Evolutionary conservation across 2,888 invertebrate genomes (phyloP).

Genomic region (Heteromurus nitidus): DNA sequence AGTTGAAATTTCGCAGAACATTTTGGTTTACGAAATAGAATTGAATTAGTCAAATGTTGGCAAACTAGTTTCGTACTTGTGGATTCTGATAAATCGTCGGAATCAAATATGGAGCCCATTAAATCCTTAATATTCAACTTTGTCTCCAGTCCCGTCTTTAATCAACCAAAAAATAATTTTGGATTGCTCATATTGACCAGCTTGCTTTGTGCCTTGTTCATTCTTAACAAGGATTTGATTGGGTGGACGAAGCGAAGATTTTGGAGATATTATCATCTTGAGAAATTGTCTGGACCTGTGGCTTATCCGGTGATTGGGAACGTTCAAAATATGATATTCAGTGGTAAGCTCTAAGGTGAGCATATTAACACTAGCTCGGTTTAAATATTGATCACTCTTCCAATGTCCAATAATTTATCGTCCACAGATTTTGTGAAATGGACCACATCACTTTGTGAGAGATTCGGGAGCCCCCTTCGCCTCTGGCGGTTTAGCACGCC

Average conservation of each 20-base stretch:
- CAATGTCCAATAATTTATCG: not conserved
- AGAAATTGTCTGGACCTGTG: conserved; percentile 32
- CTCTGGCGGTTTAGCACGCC: conserved; percentile 43
- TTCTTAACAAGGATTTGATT: not conserved
- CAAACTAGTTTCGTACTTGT: too few relatives aligned
- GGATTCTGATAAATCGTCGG: too few relatives aligned
- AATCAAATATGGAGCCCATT: not conserved
- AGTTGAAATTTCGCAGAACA: too few relatives aligned
- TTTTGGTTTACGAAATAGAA: too few relatives aligned
- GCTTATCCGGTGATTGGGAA: conserved; percentile 34
- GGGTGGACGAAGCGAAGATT: not conserved
- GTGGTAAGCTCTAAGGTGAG: too few relatives aligned
- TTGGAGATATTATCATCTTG: not conserved
- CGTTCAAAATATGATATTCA: conserved; percentile 30
- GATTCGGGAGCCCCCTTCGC: conserved; percentile 42
- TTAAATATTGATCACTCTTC: not conserved
- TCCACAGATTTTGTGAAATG: conserved; percentile 34
- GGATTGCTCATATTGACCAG: not conserved
- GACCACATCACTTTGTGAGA: conserved; percentile 29
- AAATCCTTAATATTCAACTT: not conserved
- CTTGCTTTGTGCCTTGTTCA: not conserved
- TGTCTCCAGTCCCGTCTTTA: not conserved
- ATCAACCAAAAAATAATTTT: not conserved
- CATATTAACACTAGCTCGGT: too few relatives aligned
- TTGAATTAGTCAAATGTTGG: too few relatives aligned